Conservation (phyloP, 2,113 vertebrate genomes). For the Cryptotis parvus region DNA sequence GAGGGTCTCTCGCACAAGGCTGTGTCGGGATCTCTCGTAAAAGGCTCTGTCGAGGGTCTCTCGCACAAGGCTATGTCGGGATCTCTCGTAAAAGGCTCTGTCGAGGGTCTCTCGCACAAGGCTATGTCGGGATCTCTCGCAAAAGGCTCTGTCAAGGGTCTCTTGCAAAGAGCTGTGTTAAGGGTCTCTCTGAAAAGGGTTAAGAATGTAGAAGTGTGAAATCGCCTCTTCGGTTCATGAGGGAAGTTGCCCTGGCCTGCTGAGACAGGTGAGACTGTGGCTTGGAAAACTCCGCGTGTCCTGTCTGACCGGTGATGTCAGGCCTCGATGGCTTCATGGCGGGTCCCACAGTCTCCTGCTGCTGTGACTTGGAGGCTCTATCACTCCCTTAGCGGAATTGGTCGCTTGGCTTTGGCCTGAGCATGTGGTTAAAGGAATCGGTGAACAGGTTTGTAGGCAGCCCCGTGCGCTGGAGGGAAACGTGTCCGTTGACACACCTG, state of each 20-base stretch:
- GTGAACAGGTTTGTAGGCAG: rapidly evolving
- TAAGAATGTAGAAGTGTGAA: not conserved
- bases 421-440: rapidly evolving
- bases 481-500: rapidly evolving
- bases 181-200: not conserved
- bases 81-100: too few species aligned
- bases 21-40: too few species aligned
- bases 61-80: too few species aligned
- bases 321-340: too few species aligned
- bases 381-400: not conserved
- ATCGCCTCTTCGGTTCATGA: not conserved
- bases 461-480: not conserved
- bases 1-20: too few species aligned
- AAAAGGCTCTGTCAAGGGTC: too few species aligned
- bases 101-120: too few species aligned
- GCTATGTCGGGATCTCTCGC: too few species aligned
- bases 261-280: not conserved
- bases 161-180: too few species aligned
- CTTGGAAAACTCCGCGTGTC: not conserved
- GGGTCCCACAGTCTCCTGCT: too few species aligned
- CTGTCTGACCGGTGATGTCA: not conserved
- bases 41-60: too few species aligned
- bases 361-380: not conserved
- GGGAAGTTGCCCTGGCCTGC: not conserved
- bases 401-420: not conserved